phyloP scores from a whole-genome alignment of 2,113 vertebrate species.

The Campylomormyrus numenius region DNA sequence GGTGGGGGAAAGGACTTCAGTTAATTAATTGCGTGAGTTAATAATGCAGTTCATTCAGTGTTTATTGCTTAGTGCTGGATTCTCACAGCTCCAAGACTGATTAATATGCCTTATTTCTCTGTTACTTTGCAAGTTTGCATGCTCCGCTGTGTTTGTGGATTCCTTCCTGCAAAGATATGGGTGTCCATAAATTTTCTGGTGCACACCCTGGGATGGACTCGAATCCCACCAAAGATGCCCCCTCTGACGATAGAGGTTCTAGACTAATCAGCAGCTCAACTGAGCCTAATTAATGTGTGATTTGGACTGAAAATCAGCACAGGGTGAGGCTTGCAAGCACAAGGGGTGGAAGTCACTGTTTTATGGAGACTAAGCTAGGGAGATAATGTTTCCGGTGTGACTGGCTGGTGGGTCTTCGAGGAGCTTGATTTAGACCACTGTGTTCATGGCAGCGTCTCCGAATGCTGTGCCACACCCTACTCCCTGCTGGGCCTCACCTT shows the following conservation, averaged over 20 bases:
- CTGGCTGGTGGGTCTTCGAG: background rate
- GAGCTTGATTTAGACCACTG: background rate
- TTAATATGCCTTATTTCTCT: background rate
- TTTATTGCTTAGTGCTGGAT: background rate
- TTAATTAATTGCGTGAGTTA: background rate
- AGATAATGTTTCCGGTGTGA: background rate
- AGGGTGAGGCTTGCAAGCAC: background rate
- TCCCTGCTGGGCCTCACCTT: conserved; percentile 75
- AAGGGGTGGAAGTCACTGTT: background rate
- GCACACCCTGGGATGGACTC: background rate
- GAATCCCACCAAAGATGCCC: background rate
- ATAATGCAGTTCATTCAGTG: background rate
- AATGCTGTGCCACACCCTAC: conserved; percentile 75
- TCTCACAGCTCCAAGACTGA: background rate
- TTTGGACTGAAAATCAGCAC: background rate
- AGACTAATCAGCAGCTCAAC: background rate
- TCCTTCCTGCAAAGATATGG: background rate
- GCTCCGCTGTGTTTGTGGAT: background rate
- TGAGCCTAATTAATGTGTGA: background rate
- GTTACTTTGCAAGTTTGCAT: background rate
- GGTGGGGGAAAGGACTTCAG: background rate
- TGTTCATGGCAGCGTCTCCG: conserved; percentile 59
- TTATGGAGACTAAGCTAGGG: background rate
- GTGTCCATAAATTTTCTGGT: background rate
- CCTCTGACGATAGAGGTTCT: background rate